Base-by-base conservation (phyloP, 2,797 vertebrate genomes). In the Hypotaenidia okinawae region DNA sequence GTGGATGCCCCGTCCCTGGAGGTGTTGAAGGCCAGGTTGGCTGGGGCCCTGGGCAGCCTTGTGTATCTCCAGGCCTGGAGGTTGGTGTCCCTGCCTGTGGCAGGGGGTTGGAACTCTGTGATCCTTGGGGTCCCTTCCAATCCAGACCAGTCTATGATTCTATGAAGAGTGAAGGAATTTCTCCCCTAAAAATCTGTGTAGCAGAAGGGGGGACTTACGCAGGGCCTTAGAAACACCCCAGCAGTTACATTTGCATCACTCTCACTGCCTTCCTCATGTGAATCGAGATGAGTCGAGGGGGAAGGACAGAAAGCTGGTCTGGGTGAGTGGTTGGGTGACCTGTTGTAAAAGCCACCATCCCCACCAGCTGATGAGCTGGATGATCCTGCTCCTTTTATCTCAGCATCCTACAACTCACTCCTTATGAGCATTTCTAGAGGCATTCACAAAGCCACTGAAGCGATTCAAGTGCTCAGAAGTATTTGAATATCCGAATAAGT, bases 171-270 rank as follows among this genome's bases (percentile, higher is more conserved):
- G 14, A 67, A 77, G 28, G 9, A 41, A 33, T 37, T 77, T 39
- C 52, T 66, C 12, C 57, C 12, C 43, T 21, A 12, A 35, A 61
- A 55, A 24, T 22, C 1, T 1, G 4, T 19, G 30, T 24, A n/a
- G 11, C 5, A 25, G 19, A 35, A 11, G 1, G 17, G 12, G 10
- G 58, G 30, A 15, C 11, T 28, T 35, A 3, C n/a, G 54, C 33
- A 23, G 61, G 55, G 41, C 41, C 49, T 49, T 27, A 75, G 21
- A 9, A 68, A n/a, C 21, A 7, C 14, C 14, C 5, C 0, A 11
- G 0, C 10, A 2, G 67, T 30, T 25, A 1, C 0, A 0, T 66
- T 55, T 13, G 69, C 52, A 6, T 54, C 41, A 0, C 2, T 62
- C 39, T 13, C 51, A 6, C 17, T 16, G 3, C 47, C 52, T 78